phyloP scores from a whole-genome alignment of 2,888 invertebrate species.

The Miltochrista miniata region DNA sequence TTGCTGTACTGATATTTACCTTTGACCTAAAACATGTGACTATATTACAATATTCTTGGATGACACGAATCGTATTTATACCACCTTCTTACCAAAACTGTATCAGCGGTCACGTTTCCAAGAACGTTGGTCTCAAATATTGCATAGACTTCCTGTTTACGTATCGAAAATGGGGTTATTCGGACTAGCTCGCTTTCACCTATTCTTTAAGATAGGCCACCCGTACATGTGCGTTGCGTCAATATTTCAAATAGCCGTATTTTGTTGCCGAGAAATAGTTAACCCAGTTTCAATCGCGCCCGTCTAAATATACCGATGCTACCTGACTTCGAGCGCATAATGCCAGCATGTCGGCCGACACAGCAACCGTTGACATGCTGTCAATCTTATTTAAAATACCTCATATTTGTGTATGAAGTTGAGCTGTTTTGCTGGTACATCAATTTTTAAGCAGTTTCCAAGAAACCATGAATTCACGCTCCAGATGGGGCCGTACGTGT shows the following conservation, averaged over 20 bases:
- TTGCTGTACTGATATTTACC: not conserved
- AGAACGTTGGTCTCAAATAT: constrained; percentile 28
- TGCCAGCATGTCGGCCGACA: constrained; percentile 32
- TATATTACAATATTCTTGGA: not conserved
- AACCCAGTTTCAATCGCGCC: constrained; percentile 71
- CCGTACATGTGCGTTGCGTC: constrained; percentile 64
- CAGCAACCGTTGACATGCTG: constrained; percentile 43
- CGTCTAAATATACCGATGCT: constrained; percentile 59
- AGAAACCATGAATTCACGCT: not conserved
- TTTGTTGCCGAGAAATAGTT: constrained; percentile 74
- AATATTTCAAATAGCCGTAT: constrained; percentile 67
- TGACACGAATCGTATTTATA: not conserved
- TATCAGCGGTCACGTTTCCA: constrained; percentile 14
- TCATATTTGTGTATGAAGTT: constrained; percentile 7
- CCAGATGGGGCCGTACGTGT: not conserved
- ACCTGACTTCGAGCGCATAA: constrained; percentile 66
- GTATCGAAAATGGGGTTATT: constrained; percentile 59
- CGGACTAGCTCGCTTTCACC: constrained; percentile 62
- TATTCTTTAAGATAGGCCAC: constrained; percentile 45
- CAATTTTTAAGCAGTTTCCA: not conserved
- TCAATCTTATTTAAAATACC: constrained; percentile 40
- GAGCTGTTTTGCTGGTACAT: not conserved
- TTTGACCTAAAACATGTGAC: not conserved
- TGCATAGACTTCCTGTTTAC: constrained; percentile 66
- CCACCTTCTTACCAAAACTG: constrained; percentile 5